Evolutionary conservation across 2,888 invertebrate genomes (phyloP), one percentile per base, ranked within the genome.

Genomic region (Dasypolia templi): DNA sequence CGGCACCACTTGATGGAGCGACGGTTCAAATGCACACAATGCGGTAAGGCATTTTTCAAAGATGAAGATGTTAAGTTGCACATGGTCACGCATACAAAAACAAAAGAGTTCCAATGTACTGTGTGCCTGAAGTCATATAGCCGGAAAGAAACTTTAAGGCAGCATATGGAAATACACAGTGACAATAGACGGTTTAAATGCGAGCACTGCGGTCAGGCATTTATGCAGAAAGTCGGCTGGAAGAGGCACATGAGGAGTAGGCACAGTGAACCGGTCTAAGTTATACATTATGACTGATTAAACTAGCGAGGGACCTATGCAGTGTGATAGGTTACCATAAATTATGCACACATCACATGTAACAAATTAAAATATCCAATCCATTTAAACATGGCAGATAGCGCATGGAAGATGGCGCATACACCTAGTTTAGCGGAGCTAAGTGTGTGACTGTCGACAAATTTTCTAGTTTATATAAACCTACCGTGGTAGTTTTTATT

Each of bases 81-180:
- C 95, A 95, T 79, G 91, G 75, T 78, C 4, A 75, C 35, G 12
- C 75, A 75, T 32, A 75, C 92, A 0, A 93, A 92, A 0, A 83
- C 87, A 3, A 92, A 89, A 72, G 89, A 90, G 0, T 93, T 89
- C 62, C 87, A 91, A 59, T 96, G 96, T 72, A 86, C 89, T 3
- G 80, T 93, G 0, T 96, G 96, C 61, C 80, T 88, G 4, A 95
- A 94, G 72, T 64, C 80, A 0, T 93, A 88, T 72, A 77, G 81
- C 0, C 84, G 92, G 14, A 85, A 87, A 71, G 86, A 84, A 44
- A 89, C 91, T 0, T 72, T 92, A 6, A 82, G 72, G 12, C 88
- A 90, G 35, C 93, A 93, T 72, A 88, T 90, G 85, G 82, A 88
- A 26, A 92, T 91, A 67, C 92, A 92, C 51, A 83, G 86, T 14